These are phyloP conservation scores for Zaprionus kolodkinae DNA, from an alignment of 1,140 invertebrate species.

Conservation along the genomic window DNA sequence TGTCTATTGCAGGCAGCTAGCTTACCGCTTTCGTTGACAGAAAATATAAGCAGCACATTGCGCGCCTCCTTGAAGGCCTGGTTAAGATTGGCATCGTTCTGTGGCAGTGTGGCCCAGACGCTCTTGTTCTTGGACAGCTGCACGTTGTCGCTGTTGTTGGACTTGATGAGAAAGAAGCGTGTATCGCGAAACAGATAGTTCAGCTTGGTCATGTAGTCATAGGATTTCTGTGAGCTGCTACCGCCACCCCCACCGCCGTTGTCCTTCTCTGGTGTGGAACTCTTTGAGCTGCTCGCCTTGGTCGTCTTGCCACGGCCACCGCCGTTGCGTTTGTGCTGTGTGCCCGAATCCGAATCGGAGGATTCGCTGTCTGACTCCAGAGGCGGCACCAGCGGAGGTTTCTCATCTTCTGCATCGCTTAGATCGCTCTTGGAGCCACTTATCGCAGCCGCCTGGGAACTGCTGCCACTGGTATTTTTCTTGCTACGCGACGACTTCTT, in stretches of 20 bases:
- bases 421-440: slow-evolving; percentile 62
- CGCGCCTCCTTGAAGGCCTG: slow-evolving; percentile 95
- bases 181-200: slow-evolving; percentile 98
- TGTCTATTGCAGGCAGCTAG: neutral
- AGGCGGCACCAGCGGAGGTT: slow-evolving; percentile 49
- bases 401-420: slow-evolving; percentile 69
- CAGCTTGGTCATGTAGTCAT: slow-evolving; percentile 94
- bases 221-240: slow-evolving; percentile 87
- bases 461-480: slow-evolving; percentile 39
- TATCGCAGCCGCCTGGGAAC: slow-evolving; percentile 14
- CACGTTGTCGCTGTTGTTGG: slow-evolving; percentile 98
- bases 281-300: slow-evolving; percentile 56
- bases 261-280: slow-evolving; percentile 68
- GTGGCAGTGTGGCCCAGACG: slow-evolving; percentile 98
- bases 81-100: slow-evolving; percentile 98
- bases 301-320: slow-evolving; percentile 41
- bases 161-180: slow-evolving; percentile 98
- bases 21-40: slow-evolving; percentile 97
- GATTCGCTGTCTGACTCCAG: slow-evolving; percentile 75
- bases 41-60: slow-evolving; percentile 98
- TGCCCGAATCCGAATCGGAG: slow-evolving; percentile 78
- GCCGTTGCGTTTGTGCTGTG: slow-evolving; percentile 78
- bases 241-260: slow-evolving; percentile 25
- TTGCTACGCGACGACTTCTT: slow-evolving; percentile 67
- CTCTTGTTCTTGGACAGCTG: slow-evolving; percentile 97